Evolutionary conservation across 2,888 invertebrate genomes (phyloP).

Genomic region (Acronicta leporina): DNA sequence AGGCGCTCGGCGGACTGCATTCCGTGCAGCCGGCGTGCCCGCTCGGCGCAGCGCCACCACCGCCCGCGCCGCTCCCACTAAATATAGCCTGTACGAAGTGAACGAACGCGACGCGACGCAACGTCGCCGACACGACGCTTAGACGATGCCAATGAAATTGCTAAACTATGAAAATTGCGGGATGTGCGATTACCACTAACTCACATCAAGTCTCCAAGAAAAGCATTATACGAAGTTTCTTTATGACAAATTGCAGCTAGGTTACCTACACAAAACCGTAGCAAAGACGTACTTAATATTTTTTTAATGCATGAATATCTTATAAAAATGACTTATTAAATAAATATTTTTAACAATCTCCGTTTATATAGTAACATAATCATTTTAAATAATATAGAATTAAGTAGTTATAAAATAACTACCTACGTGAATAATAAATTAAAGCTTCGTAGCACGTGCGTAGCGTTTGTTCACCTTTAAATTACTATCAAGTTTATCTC

Average conservation of each 20-base stretch:
- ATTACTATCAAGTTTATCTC: no score
- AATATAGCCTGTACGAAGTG: constrained; percentile 85
- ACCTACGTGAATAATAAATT: neutral
- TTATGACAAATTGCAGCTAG: constrained; percentile 27
- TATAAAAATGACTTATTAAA: no score
- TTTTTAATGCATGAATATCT: no score
- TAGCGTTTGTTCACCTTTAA: constrained; percentile 7
- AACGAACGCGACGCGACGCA: constrained; percentile 77
- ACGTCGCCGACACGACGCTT: constrained; percentile 55
- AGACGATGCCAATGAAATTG: constrained; percentile 54
- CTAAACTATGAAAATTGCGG: constrained; percentile 54
- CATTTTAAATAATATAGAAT: no score
- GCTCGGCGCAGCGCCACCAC: constrained; percentile 54
- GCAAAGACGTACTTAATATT: constrained; percentile 10
- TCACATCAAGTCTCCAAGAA: constrained; percentile 24
- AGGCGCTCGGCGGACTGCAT: constrained; percentile 76
- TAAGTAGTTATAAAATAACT: neutral
- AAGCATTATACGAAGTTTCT: constrained; percentile 33
- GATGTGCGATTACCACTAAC: constrained; percentile 24
- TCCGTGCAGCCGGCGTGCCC: constrained; percentile 75
- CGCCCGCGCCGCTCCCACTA: constrained; percentile 82
- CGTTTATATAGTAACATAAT: no score
- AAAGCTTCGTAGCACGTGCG: constrained; percentile 40
- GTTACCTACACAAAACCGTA: constrained; percentile 15
- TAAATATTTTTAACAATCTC: no score